A percentile compares a stretch with the other conserved stretches of the same genome.
These are phyloP conservation scores for Cheilosia soror DNA, from an alignment of 2,888 invertebrate species.

Conservation along the genomic window DNA sequence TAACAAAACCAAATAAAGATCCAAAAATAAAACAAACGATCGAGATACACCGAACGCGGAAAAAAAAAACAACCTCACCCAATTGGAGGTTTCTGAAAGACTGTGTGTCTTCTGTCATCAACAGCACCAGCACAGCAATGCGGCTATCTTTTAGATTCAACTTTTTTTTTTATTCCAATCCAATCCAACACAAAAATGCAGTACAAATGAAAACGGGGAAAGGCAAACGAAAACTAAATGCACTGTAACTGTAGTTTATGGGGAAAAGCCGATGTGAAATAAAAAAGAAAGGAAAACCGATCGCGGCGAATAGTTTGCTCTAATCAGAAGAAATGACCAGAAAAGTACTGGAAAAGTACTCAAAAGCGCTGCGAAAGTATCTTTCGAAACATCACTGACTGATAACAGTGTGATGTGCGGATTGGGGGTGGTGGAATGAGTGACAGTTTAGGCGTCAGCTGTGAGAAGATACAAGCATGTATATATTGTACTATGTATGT, in stretches of 20 bases:
- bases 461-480: background rate
- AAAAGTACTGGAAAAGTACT: background rate
- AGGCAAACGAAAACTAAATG: slow-evolving; percentile 56
- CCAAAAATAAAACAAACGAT: slow-evolving; percentile 41
- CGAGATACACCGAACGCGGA: background rate
- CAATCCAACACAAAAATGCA: slow-evolving; percentile 35
- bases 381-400: background rate
- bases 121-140: slow-evolving; percentile 36
- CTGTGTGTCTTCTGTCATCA: slow-evolving; percentile 40
- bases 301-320: slow-evolving; percentile 13
- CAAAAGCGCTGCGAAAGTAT: background rate
- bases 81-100: slow-evolving; percentile 63
- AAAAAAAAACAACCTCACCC: slow-evolving; percentile 44
- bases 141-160: slow-evolving; percentile 56
- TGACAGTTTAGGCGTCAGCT: too few species aligned
- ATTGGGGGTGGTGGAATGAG: too few species aligned
- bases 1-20: slow-evolving; percentile 2
- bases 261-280: background rate
- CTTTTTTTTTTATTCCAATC: slow-evolving; percentile 12
- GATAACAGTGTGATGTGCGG: too few species aligned
- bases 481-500: background rate
- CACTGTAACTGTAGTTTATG: slow-evolving; percentile 6
- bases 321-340: too few species aligned
- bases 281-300: slow-evolving; percentile 5
- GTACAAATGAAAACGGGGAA: slow-evolving; percentile 35